Conservation (phyloP, 1,140 invertebrate species). For the Ericerus pela region DNA sequence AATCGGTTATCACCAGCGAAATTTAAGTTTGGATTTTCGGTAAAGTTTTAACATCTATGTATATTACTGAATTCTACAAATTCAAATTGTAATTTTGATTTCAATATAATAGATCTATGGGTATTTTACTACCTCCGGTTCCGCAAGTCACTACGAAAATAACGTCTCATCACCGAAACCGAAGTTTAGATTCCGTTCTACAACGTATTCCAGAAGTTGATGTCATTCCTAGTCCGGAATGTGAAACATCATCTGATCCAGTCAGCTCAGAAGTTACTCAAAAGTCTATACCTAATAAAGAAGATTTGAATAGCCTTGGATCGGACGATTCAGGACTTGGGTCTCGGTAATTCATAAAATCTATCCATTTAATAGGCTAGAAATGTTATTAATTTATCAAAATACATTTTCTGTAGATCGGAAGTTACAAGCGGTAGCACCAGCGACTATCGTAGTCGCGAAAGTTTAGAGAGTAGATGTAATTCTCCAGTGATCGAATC, state of each 20-base stretch:
- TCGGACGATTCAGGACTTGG: constrained; percentile 76
- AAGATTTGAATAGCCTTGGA: constrained; percentile 56
- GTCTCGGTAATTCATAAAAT: constrained; percentile 39
- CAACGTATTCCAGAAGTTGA: constrained; percentile 73
- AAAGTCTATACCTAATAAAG: constrained; percentile 31
- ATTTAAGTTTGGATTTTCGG: constrained; percentile 61
- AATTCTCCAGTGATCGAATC: neutral
- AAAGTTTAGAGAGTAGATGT: constrained; percentile 12
- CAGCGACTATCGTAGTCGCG: constrained; percentile 5
- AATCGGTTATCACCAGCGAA: constrained; percentile 56
- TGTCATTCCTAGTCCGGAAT: constrained; percentile 61
- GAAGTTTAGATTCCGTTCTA: constrained; percentile 70
- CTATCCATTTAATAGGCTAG: constrained; percentile 5
- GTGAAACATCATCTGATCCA: constrained; percentile 30
- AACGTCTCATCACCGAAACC: constrained; percentile 67
- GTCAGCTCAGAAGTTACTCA: constrained; percentile 26
- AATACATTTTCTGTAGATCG: constrained; percentile 15
- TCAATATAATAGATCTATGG: constrained; percentile 48
- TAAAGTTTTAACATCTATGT: constrained; percentile 27
- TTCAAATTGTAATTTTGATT: constrained; percentile 14
- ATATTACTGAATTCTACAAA: constrained; percentile 14
- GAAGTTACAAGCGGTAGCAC: constrained; percentile 16
- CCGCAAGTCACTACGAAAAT: constrained; percentile 37
- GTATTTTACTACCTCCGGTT: constrained; percentile 54
- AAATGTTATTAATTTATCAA: constrained; percentile 15